phyloP scores from a whole-genome alignment of 2,888 invertebrate species.

The Gryllus longicercus region DNA sequence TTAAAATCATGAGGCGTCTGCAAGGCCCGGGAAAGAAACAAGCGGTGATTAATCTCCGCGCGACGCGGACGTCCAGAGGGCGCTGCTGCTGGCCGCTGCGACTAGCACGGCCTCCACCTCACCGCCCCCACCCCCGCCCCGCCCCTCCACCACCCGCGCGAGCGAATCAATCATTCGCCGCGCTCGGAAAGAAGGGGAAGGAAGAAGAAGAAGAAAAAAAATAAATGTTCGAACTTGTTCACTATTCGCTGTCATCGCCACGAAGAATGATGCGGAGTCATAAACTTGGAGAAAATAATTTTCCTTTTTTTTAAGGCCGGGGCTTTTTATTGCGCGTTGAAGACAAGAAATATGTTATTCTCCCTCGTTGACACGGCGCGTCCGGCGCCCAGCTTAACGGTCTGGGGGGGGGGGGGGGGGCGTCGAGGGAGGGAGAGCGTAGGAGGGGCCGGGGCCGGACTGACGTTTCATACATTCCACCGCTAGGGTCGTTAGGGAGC shows the following conservation, averaged over 20 bases:
- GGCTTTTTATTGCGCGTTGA: background rate
- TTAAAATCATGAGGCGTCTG: slow-evolving; percentile 2
- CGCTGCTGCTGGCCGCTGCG: background rate
- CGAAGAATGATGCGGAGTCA: slow-evolving; percentile 17
- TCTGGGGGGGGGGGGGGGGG: background rate
- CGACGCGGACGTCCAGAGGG: background rate
- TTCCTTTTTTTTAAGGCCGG: background rate
- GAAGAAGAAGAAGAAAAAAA: background rate
- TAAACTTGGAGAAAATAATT: slow-evolving; percentile 2
- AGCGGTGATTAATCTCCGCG: slow-evolving; percentile 2
- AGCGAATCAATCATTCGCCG: background rate
- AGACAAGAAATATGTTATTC: slow-evolving; percentile 5
- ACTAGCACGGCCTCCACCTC: background rate
- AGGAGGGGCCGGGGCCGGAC: no score
- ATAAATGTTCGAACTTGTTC: background rate
- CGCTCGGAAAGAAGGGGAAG: background rate
- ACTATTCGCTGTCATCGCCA: background rate
- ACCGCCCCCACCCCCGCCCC: background rate
- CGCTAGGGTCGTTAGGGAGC: no score
- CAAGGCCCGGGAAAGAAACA: background rate
- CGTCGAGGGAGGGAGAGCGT: background rate
- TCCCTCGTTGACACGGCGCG: background rate
- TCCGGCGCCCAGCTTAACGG: no score
- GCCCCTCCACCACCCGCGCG: background rate
- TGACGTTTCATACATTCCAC: no score